Evolutionary conservation across 2,888 invertebrate species (phyloP), one percentile per base, ranked within the genome.

Genomic region (Phengaris alcon): DNA sequence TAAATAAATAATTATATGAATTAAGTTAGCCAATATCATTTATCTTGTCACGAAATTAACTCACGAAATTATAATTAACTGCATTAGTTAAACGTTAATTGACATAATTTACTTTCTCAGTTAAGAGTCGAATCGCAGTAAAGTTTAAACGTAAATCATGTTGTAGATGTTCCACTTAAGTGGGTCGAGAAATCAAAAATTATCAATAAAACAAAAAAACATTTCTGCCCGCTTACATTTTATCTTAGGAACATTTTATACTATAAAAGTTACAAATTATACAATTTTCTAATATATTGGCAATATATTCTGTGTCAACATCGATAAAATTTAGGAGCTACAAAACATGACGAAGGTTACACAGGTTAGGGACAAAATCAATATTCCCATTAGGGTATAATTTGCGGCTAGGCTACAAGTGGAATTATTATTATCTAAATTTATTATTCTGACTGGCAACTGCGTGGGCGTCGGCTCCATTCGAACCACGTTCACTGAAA

Each of bases 401-500:
- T 80, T 79, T 79, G 85, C 77, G 76, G 80, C 75, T 81, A 80
- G 82, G 78, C 82, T 83, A 75, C 78, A 75, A 69, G 89, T 85
- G 68, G 81, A 79, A 82, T 86, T 91, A 2, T 35, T 35, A 3
- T 35, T 35, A 81, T 90, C 86, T 64, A 86, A 81, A 77, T 89
- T 90, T 80, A 91, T 84, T 74, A 92, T 90, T 87, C 91, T 91
- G 77, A 91, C 90, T 0, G 93, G 92, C 74, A 92, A 83, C 80
- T 93, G 92, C 51, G 93, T 91, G 7, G 93, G 93, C 57, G 87
- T 82, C 1, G 91, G 90, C 80, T 92, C 91, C 75, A 87, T 83
- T n/a, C 90, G 89, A 9, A 93, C 87, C 48, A 93, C 90, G 82
- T 89, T 93, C 69, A 93, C 94, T 91, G 90, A 57, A 90, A 90